Percentiles rank a stretch among this genome's conserved stretches.
These are phyloP conservation scores for Cyphomyrus discorhynchus DNA, from an alignment of 2,113 vertebrate species.

Conservation along the genomic window DNA sequence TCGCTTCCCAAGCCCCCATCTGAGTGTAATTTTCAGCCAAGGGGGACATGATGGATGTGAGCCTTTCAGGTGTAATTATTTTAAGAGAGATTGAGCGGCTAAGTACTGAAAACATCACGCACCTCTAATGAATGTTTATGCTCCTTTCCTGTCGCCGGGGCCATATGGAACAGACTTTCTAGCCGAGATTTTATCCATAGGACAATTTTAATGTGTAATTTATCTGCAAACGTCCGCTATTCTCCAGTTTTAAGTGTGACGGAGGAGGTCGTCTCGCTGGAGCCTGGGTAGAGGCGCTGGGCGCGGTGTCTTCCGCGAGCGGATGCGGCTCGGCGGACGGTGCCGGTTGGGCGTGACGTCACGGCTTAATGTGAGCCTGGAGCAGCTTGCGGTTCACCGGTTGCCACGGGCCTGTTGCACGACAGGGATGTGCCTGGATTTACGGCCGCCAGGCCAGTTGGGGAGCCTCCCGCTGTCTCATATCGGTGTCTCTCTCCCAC, in stretches of 20 bases:
- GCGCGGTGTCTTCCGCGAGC: neutral
- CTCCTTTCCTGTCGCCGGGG: conserved; percentile 50
- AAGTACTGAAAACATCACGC: conserved; percentile 64
- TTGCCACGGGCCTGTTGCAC: neutral
- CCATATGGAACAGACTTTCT: conserved; percentile 47
- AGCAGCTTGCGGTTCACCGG: neutral
- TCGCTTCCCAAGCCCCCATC: conserved; percentile 55
- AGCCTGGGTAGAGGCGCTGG: neutral
- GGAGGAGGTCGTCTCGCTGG: neutral
- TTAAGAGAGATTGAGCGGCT: conserved; percentile 67
- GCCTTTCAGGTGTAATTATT: conserved; percentile 72
- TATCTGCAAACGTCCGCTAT: neutral
- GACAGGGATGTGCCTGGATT: neutral
- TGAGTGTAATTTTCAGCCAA: conserved; percentile 67
- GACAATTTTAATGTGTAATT: neutral
- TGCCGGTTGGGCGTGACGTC: neutral
- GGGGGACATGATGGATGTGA: conserved; percentile 63
- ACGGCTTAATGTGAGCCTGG: neutral
- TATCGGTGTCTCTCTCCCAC: neutral
- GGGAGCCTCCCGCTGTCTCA: neutral
- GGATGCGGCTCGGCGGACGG: neutral
- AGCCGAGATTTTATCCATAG: conserved; percentile 30
- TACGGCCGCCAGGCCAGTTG: neutral
- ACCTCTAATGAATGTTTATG: conserved; percentile 61
- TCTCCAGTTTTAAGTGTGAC: neutral